Evolutionary conservation across 2,113 vertebrate species (phyloP).

Genomic region (Hippocampus guttulatus): DNA sequence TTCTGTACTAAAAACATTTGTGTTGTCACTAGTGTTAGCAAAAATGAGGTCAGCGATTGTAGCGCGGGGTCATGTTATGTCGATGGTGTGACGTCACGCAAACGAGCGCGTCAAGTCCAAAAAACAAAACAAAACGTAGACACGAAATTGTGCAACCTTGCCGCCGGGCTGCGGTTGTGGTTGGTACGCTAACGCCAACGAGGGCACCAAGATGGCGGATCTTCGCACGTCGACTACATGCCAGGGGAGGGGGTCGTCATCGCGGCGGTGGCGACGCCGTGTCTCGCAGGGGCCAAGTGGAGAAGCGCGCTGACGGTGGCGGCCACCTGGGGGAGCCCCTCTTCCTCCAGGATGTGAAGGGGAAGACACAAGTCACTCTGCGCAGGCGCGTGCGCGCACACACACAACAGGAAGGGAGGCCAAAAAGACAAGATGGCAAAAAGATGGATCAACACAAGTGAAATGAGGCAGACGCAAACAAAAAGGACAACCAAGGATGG

Average conservation of each 20-base stretch:
- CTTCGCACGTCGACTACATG: constrained; percentile 48
- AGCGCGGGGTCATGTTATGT: neutral
- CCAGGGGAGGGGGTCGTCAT: constrained; percentile 21
- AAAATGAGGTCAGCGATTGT: too few relatives aligned
- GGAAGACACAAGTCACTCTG: constrained; percentile 95
- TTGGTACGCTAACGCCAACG: neutral
- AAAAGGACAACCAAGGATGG: neutral
- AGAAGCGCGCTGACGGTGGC: constrained; percentile 88
- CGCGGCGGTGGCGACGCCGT: constrained; percentile 36
- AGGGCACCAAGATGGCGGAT: neutral
- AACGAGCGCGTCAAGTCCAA: neutral
- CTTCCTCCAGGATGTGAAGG: constrained; percentile 97
- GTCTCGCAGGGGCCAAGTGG: constrained; percentile 86
- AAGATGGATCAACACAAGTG: constrained; percentile 40
- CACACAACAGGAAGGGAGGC: constrained; percentile 12
- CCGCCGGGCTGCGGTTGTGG: neutral
- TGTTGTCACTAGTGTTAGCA: neutral
- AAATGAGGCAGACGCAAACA: constrained; percentile 41
- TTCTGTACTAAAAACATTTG: neutral
- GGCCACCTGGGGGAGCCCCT: constrained; percentile 89
- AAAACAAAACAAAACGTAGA: neutral
- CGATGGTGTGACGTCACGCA: neutral
- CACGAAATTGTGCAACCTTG: neutral
- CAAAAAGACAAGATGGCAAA: constrained; percentile 28
- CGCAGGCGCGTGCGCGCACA: constrained; percentile 23